Conservation (phyloP, 2,113 vertebrate species). For the Callipepla squamata region DNA sequence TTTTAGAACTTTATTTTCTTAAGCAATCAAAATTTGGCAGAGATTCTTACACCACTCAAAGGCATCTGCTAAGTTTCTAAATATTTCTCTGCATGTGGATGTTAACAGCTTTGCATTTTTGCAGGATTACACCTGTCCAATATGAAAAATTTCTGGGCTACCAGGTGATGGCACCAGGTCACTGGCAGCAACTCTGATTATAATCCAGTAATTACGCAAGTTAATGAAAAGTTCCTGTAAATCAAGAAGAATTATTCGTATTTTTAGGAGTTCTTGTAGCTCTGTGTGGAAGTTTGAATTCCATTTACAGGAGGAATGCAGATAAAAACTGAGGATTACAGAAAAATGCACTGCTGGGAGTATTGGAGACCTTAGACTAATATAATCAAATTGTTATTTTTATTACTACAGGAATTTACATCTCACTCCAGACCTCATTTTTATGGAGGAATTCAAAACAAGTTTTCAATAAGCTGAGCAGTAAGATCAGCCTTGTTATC, state of each 20-base stretch:
- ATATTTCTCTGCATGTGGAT: background rate
- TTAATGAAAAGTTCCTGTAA: background rate
- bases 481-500: background rate
- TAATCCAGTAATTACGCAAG: background rate
- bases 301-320: background rate
- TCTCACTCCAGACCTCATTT: background rate
- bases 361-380: background rate
- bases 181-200: background rate
- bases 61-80: background rate
- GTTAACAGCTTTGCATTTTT: background rate
- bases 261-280: background rate
- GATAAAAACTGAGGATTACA: background rate
- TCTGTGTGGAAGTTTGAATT: background rate
- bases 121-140: background rate
- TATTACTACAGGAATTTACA: background rate
- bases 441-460: background rate
- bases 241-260: background rate
- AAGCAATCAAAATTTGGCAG: background rate
- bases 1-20: background rate
- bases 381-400: background rate
- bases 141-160: background rate
- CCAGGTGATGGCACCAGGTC: background rate
- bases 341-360: background rate
- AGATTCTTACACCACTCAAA: background rate
- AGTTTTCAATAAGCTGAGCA: background rate